Base-by-base conservation (phyloP, 2,113 vertebrate species). In the Peromyscus californicus region DNA sequence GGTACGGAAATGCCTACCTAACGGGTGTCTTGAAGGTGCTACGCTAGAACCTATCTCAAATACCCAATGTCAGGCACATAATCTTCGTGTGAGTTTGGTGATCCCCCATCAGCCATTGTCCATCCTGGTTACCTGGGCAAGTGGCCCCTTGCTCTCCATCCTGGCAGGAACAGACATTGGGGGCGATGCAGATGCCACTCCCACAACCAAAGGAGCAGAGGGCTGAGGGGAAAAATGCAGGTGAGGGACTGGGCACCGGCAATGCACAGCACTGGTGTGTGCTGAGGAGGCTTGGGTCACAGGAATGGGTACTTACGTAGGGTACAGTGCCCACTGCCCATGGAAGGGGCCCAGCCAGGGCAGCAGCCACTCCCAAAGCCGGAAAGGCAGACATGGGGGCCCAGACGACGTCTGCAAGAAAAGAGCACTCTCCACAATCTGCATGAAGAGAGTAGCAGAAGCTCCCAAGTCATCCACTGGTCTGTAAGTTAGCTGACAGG, bases 181-280 rank as follows among this genome's bases (percentile, higher is more conserved):
- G 99, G 39, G 99, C 99, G 0, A 99, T 83, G 95, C 99, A 99
- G 88, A 98, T 96, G 11, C 99, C 99, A 1, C 92, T 95, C 36
- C 99, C 99, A 0, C 99, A 99, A 92, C 99, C 99, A 0, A 98
- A 99, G 97, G 99, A 98, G 93, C 99, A 99, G 31, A 99, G 98
- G 0, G 99, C 99, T 99, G 89, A 9, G 45, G 89, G 90, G 96
- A 94, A 75, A 83, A 26, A 89, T 0, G 3, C 19, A 5, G 0
- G 7, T 97, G 63, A 98, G 93, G 57, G 90, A 61, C 70, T 2
- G 9, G 26, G 3, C 7, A 1, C 80, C 42, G 67, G 69, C 59
- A 59, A 61, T 1, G 16, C 48, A 33, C 90, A 61, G 72, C 24
- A 45, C 94, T 2, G 4, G 2, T 21, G 65, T 31, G 54, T 24